Evolutionary conservation across 2,797 vertebrate genomes (phyloP).

Genomic region (Pseudocheirus occidentalis): DNA sequence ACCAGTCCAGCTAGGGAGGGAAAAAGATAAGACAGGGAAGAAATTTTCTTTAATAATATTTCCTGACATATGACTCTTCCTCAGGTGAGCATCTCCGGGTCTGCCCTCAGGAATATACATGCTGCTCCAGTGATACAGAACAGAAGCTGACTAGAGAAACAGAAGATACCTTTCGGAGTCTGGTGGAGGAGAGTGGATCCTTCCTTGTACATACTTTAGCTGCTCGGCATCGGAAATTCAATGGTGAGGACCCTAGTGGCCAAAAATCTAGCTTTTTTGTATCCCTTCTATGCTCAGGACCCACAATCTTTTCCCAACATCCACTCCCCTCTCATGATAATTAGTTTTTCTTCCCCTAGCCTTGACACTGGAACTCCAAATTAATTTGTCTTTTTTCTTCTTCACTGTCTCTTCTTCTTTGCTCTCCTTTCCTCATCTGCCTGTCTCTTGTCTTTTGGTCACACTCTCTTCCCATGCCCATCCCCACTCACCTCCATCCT

Average conservation of each 20-base stretch:
- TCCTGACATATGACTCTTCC: constrained; percentile 39
- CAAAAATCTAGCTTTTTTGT: constrained; percentile 7
- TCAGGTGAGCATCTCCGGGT: constrained; percentile 92
- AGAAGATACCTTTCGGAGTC: constrained; percentile 87
- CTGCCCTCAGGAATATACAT: constrained; percentile 94
- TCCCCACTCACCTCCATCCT: constrained; percentile 29
- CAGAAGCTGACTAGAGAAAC: constrained; percentile 90
- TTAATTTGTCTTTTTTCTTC: constrained; percentile 54
- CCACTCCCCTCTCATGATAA: background rate
- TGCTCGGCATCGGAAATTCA: constrained; percentile 89
- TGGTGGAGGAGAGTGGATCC: constrained; percentile 89
- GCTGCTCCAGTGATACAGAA: constrained; percentile 93
- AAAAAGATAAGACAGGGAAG: constrained; percentile 22
- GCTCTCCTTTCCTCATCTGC: constrained; percentile 34
- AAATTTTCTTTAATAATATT: constrained; percentile 7
- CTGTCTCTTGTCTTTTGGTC: constrained; percentile 45
- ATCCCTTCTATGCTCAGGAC: constrained; percentile 22
- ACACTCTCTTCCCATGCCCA: constrained; percentile 7
- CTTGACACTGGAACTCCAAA: constrained; percentile 43
- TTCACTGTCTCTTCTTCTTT: constrained; percentile 10
- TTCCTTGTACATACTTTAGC: constrained; percentile 90
- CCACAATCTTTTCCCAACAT: constrained; percentile 19
- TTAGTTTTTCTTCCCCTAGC: background rate
- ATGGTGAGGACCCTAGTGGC: constrained; percentile 85
- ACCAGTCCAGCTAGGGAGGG: constrained; percentile 20